Evolutionary conservation across 2,888 invertebrate species (phyloP).

Genomic region (Tipula confusa): DNA sequence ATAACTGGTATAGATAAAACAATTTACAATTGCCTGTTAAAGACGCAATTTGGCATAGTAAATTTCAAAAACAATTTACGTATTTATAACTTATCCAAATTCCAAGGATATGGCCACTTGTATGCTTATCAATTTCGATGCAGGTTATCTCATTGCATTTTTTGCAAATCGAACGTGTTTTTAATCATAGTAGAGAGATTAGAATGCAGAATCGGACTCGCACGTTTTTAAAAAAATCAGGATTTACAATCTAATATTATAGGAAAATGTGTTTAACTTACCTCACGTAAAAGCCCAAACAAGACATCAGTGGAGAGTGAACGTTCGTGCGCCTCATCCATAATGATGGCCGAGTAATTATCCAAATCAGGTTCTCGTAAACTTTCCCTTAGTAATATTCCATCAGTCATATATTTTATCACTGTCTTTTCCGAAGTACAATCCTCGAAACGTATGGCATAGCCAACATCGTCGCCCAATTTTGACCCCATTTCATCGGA

Average conservation of each 20-base stretch:
- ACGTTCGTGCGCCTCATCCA: conserved; percentile 99
- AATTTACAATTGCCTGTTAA: no score
- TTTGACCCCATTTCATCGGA: conserved; percentile 94
- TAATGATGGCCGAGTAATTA: conserved; percentile 94
- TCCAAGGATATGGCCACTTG: not conserved
- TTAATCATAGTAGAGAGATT: no score
- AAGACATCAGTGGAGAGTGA: conserved; percentile 97
- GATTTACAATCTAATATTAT: not conserved
- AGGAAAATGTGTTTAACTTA: conserved; percentile 49
- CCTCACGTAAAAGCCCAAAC: conserved; percentile 91
- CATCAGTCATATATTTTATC: conserved; percentile 99
- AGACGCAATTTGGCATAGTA: not conserved
- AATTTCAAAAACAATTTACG: not conserved
- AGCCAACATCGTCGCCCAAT: conserved; percentile 88
- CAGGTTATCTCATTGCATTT: not conserved
- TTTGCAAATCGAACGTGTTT: not conserved
- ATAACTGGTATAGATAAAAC: no score
- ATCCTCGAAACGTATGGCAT: conserved; percentile 99
- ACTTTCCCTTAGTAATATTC: conserved; percentile 93
- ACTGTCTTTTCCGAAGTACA: conserved; percentile 92
- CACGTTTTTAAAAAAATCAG: not conserved
- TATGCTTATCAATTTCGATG: not conserved
- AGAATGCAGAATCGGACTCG: no score
- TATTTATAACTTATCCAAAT: not conserved
- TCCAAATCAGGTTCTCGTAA: conserved; percentile 94